Conservation (phyloP, 1,140 invertebrate species). For the Diachasmimorpha longicaudata region DNA sequence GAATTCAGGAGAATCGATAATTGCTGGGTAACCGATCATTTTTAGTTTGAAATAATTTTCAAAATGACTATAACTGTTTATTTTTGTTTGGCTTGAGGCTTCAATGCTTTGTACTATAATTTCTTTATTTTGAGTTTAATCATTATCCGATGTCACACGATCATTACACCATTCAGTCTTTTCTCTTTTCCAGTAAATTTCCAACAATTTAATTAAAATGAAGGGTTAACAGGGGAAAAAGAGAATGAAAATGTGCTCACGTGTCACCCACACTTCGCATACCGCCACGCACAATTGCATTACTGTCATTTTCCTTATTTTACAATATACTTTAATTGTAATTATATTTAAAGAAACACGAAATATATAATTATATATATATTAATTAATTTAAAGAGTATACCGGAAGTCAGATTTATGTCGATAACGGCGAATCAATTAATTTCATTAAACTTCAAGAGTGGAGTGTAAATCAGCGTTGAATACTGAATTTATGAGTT, state of each 20-base stretch:
- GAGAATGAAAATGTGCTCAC: background rate
- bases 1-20: background rate
- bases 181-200: background rate
- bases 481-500: background rate
- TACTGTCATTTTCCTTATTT: constrained; percentile 20
- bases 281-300: constrained; percentile 24
- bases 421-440: background rate
- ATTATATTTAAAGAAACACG: constrained; percentile 21
- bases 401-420: background rate
- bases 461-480: background rate
- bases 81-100: constrained; percentile 50
- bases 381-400: constrained; percentile 7
- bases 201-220: background rate
- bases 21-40: background rate
- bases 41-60: background rate
- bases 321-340: constrained; percentile 23
- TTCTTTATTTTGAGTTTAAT: constrained; percentile 53
- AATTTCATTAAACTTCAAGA: background rate
- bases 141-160: constrained; percentile 23
- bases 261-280: constrained; percentile 21
- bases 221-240: background rate
- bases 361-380: constrained; percentile 6
- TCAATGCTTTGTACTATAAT: constrained; percentile 44
- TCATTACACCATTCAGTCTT: background rate
- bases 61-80: constrained; percentile 2